Base-by-base conservation (phyloP, 2,888 invertebrate species). In the Agapetus fuscipes region DNA sequence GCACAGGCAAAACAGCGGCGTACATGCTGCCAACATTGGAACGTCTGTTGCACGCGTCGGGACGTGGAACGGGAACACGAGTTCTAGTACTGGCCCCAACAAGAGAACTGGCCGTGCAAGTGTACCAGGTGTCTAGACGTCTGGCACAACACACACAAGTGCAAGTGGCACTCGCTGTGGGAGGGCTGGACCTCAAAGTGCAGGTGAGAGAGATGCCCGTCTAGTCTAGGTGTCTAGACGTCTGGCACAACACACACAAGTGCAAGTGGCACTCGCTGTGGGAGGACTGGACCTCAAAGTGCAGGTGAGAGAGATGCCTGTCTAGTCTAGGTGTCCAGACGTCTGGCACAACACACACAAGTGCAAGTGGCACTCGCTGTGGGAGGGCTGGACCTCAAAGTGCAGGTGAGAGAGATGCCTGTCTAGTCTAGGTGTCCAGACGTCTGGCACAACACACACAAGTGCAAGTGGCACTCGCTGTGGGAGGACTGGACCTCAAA, bases 21-120 rank as follows among this genome's bases (percentile, higher is more conserved):
- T 98, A 96, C 61, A 96, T 98, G 90, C 65, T 98, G 51, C 98
- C 98, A 0, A 93, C 95, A 2, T 58, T 98, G 36, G 98, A 98
- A 65, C 74, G 97, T 46, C 71, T 98, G 44, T 62, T 97, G 9
- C 96, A 88, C 60, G 80, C 87, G 50, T 85, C 94, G 0, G 71
- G 77, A 24, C 76, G 80, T 17, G 79, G 62, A 52, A 72, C 68
- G 56, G 76, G 76, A 2, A 87, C 87, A 0, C 65, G 91, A 48
- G 97, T 98, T 0, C 65, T 98, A 5, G 88, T 98, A 3, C 62
- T 99, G 13, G 93, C 97, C 16, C 98, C 98, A 0, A 98, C 98
- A 0, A 76, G 98, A 58, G 98, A 98, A 62, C 67, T 98, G 53
- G 97, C 97, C 17, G 94, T 96, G 2, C 98, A 98, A 68, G 41